Evolutionary conservation across 2,113 vertebrate genomes (phyloP).

Genomic region (Pedionomus torquatus): DNA sequence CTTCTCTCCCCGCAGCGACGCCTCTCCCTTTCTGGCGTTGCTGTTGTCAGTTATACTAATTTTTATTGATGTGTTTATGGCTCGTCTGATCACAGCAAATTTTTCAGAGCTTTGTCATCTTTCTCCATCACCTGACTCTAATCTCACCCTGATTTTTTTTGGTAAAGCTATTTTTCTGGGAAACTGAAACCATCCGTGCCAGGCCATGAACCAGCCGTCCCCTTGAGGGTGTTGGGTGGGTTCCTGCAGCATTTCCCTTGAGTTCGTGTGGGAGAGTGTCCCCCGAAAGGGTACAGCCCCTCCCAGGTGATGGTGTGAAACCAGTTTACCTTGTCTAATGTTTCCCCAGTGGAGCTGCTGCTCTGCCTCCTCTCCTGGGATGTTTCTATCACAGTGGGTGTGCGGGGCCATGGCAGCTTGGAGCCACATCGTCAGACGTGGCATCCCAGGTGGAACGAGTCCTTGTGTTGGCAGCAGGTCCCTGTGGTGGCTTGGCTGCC

Average conservation of each 20-base stretch:
- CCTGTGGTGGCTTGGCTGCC: neutral
- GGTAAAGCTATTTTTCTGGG: neutral
- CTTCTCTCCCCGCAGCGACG: neutral
- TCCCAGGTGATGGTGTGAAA: neutral
- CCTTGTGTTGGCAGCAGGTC: accelerated
- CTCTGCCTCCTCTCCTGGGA: neutral
- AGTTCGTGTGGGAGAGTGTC: accelerated
- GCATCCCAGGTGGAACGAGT: neutral
- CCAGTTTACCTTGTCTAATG: accelerated
- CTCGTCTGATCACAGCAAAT: neutral
- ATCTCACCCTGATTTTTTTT: neutral
- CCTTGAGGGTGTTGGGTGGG: accelerated
- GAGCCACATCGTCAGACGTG: accelerated
- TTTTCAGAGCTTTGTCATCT: neutral
- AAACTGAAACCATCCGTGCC: accelerated
- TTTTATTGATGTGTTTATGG: neutral
- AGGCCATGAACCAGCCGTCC: neutral
- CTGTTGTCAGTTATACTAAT: neutral
- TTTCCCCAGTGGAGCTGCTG: accelerated
- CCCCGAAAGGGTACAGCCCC: neutral
- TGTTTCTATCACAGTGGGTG: accelerated
- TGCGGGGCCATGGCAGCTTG: accelerated
- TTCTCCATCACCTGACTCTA: neutral
- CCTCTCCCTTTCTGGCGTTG: neutral
- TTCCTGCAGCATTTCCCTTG: accelerated